Evolutionary conservation across 2,113 vertebrate species (phyloP).

Genomic region (Pelusios castaneus): DNA sequence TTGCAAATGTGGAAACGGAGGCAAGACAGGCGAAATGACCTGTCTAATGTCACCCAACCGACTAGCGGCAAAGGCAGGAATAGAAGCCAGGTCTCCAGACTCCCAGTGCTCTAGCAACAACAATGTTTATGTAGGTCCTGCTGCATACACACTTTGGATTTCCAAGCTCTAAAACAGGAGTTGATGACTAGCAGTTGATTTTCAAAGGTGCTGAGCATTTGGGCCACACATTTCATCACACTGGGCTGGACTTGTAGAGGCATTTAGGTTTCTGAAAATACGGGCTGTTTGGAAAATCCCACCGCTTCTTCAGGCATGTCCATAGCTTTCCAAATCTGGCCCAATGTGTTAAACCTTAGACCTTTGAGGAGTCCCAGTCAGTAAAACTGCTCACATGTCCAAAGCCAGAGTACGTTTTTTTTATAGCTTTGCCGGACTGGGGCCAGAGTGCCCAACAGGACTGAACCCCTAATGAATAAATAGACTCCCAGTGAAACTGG

Average conservation of each 20-base stretch:
- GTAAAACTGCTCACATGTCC: neutral
- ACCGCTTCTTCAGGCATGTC: neutral
- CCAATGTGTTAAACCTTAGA: neutral
- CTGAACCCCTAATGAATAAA: neutral
- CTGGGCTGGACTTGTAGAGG: neutral
- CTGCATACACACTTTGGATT: neutral
- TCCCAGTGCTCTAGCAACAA: neutral
- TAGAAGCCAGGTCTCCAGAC: neutral
- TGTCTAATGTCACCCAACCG: neutral
- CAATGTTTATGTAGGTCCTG: neutral
- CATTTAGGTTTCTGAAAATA: neutral
- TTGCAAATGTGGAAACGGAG: neutral
- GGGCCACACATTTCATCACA: conserved; percentile 35
- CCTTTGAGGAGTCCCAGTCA: neutral
- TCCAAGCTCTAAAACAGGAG: conserved; percentile 27
- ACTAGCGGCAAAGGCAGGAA: neutral
- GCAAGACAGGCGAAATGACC: neutral
- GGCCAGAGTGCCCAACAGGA: neutral
- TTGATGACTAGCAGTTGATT: conserved; percentile 38
- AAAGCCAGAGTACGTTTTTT: rapidly evolving
- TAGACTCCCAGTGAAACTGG: rapidly evolving
- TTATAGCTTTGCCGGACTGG: neutral
- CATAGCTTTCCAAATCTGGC: neutral
- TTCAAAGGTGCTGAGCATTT: conserved; percentile 45
- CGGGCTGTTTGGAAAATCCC: neutral